Base-by-base conservation (phyloP, 2,797 vertebrate species). In the Enoplosus armatus region DNA sequence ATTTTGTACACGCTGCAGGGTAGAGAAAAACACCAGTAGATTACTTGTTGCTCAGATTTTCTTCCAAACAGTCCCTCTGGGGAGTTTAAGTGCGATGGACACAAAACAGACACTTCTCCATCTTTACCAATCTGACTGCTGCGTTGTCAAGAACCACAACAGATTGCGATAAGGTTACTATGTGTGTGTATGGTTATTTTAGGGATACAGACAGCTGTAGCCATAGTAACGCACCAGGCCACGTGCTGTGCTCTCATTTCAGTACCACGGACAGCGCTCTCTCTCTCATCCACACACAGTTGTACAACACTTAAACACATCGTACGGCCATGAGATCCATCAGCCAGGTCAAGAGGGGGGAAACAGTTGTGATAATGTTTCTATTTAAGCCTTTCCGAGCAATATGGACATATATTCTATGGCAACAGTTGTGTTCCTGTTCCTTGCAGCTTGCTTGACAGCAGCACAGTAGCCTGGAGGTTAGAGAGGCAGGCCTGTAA, bases 171-270 rank as follows among this genome's bases (percentile, higher is more conserved):
- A 92, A 85, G 89, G 86, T 87, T 90, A 85, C 72, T 78, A 64
- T 75, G 71, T 81, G 80, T 82, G 89, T 83, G 81, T 82, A 41
- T 84, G 85, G 89, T 92, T 94, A 93, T 93, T 93, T 93, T 92
- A 90, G 90, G 90, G 89, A 90, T 90, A 89, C 86, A 90, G 90
- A 89, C 87, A 89, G 83, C 90, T 89, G 92, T 94, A 92, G 88
- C 89, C 92, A 94, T 94, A 93, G 93, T 88, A 93, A 94, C 93
- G 67, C 87, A 90, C 68, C 72, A 77, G 87, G 85, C 85, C 90
- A 84, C 74, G 80, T 85, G 83, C 89, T 76, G 77, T 41, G 86
- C 84, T 92, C 88, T 90, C 75, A 82, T 90, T 93, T 90, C 87
- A 89, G 87, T 3, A 85, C 85, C 80, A 76, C 1, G 83, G 87